Evolutionary conservation across 2,888 invertebrate species (phyloP).

Genomic region (Epirrita christyi): DNA sequence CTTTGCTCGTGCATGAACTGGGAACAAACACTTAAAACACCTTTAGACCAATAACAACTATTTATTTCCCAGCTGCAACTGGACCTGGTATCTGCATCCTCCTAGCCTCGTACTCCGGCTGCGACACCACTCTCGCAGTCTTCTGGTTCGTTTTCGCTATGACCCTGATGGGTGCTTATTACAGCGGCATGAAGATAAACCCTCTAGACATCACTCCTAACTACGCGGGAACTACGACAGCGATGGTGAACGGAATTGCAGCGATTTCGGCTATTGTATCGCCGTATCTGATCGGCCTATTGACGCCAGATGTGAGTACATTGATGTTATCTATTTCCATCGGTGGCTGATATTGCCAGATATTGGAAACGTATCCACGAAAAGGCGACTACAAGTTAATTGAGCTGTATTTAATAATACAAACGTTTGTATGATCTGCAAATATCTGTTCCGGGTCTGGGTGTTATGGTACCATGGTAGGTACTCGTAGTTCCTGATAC

Average conservation of each 20-base stretch:
- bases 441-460: no score
- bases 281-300: slow-evolving; percentile 85
- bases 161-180: slow-evolving; percentile 89
- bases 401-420: no score
- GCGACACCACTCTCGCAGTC: slow-evolving; percentile 79
- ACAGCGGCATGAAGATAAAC: slow-evolving; percentile 88
- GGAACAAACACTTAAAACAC: neutral
- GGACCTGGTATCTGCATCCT: slow-evolving; percentile 87
- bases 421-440: no score
- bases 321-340: no score
- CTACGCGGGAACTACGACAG: slow-evolving; percentile 87
- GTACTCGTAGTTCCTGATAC: no score
- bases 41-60: neutral
- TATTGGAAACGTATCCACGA: no score
- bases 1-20: no score
- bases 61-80: slow-evolving; percentile 80
- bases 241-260: slow-evolving; percentile 87
- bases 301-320: slow-evolving; percentile 85
- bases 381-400: no score
- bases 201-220: slow-evolving; percentile 87
- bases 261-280: slow-evolving; percentile 86
- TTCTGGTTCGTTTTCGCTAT: slow-evolving; percentile 86
- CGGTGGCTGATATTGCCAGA: no score
- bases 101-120: slow-evolving; percentile 86
- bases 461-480: no score